Evolutionary conservation across 35 echinoderm and acorn worm genomes (phyloP).

Genomic region (Diadema setosum): DNA sequence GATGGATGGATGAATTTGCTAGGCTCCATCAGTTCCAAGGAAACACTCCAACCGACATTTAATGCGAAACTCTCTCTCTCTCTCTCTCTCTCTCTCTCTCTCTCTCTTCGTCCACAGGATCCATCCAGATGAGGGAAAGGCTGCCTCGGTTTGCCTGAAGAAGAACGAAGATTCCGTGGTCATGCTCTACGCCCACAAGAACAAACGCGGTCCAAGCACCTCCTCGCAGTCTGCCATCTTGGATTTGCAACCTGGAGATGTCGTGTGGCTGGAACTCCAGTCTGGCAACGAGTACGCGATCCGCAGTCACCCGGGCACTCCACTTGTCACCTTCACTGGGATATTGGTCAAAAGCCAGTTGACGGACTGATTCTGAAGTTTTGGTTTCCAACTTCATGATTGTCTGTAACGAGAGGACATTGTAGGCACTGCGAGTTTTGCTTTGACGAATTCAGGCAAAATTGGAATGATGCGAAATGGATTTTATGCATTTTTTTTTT

Average conservation of each 20-base stretch:
- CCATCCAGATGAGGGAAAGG: background rate
- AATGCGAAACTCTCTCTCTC: no score
- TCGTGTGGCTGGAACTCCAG: background rate
- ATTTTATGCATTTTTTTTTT: no score
- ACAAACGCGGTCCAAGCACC: background rate
- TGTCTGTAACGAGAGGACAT: no score
- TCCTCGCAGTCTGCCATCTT: background rate
- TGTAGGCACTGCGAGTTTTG: no score
- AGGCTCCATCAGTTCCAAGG: no score
- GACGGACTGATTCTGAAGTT: no score
- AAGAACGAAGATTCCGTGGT: background rate
- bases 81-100: background rate
- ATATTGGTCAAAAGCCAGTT: conserved; percentile 2
- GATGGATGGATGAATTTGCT: no score
- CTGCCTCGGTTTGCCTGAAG: background rate
- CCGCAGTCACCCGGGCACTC: background rate
- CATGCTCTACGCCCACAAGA: background rate
- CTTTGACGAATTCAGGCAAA: no score
- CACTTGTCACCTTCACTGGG: background rate
- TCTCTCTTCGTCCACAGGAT: background rate
- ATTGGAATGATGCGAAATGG: no score
- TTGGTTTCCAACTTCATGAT: no score
- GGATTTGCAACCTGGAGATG: background rate
- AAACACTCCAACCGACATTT: no score
- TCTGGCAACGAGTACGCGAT: background rate